Evolutionary conservation across 2,888 invertebrate genomes (phyloP).

Genomic region (Nyleta sp.): DNA sequence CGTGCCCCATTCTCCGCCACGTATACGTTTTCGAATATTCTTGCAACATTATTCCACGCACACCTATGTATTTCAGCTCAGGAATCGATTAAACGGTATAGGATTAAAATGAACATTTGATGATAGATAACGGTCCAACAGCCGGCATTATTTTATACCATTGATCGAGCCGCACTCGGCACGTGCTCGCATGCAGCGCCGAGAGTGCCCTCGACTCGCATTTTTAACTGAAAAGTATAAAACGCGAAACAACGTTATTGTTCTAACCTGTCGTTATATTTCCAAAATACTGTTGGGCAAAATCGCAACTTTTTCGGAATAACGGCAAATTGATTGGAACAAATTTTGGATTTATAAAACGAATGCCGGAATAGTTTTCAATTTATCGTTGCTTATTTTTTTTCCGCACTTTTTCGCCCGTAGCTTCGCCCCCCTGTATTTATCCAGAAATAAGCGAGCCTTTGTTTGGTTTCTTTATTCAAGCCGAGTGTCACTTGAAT

Average conservation of each 20-base stretch:
- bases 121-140: slow-evolving; percentile 55
- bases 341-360: too few species aligned
- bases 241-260: slow-evolving; percentile 22
- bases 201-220: slow-evolving; percentile 35
- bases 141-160: slow-evolving; percentile 51
- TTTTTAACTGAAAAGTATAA: slow-evolving; percentile 37
- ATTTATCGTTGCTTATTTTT: slow-evolving; percentile 34
- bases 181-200: slow-evolving; percentile 40
- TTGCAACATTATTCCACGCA: slow-evolving; percentile 44
- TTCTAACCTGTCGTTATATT: slow-evolving; percentile 18
- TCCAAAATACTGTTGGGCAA: too few species aligned
- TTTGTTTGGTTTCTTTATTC: slow-evolving; percentile 29
- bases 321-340: too few species aligned
- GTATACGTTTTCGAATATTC: slow-evolving; percentile 43
- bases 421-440: slow-evolving; percentile 12
- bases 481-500: slow-evolving; percentile 6
- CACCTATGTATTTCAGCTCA: slow-evolving; percentile 33
- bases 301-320: too few species aligned
- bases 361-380: too few species aligned
- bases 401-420: neutral
- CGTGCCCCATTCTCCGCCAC: slow-evolving; percentile 26
- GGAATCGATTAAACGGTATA: slow-evolving; percentile 57
- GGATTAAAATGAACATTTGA: slow-evolving; percentile 61
- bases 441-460: slow-evolving; percentile 10
- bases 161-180: slow-evolving; percentile 50